Conservation (phyloP, 2,888 invertebrate species). For the Cryptocephalus moraei region DNA sequence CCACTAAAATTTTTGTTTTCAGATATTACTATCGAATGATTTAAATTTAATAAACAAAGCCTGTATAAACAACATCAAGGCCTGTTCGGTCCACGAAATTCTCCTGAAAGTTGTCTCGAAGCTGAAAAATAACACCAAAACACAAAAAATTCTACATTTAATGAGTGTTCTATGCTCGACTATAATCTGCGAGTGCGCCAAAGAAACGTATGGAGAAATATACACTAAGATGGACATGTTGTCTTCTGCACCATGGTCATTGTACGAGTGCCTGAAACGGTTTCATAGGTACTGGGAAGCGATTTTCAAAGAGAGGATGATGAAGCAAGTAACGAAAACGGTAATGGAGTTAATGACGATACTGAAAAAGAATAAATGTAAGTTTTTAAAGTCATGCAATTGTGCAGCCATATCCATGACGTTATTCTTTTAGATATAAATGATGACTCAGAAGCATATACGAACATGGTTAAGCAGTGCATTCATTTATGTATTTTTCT, state of each 20-base stretch:
- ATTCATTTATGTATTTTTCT: conserved; percentile 22
- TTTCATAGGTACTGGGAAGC: conserved; percentile 51
- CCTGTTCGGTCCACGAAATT: conserved; percentile 25
- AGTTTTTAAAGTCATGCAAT: conserved; percentile 1
- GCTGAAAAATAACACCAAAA: conserved; percentile 12
- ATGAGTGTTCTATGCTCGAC: conserved; percentile 24
- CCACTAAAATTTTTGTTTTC: too few relatives aligned
- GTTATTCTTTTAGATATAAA: conserved; percentile 20
- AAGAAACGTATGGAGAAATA: conserved; percentile 44
- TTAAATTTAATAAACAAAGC: conserved; percentile 50
- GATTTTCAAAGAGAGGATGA: conserved; percentile 42
- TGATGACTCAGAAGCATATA: conserved; percentile 19
- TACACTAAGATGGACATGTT: conserved; percentile 46
- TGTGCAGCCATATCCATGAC: neutral
- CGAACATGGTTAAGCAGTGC: conserved; percentile 18
- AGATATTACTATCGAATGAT: conserved; percentile 50
- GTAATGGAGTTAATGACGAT: conserved; percentile 23
- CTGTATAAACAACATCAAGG: conserved; percentile 38
- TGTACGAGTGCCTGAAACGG: conserved; percentile 42
- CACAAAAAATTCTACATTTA: conserved; percentile 19
- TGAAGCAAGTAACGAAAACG: conserved; percentile 28
- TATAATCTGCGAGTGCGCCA: conserved; percentile 45
- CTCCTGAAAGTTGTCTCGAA: conserved; percentile 15
- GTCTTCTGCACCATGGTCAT: conserved; percentile 41
- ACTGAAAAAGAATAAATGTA: conserved; percentile 19